Conservation (phyloP, 2,888 invertebrate species). For the Drosophila robusta region DNA sequence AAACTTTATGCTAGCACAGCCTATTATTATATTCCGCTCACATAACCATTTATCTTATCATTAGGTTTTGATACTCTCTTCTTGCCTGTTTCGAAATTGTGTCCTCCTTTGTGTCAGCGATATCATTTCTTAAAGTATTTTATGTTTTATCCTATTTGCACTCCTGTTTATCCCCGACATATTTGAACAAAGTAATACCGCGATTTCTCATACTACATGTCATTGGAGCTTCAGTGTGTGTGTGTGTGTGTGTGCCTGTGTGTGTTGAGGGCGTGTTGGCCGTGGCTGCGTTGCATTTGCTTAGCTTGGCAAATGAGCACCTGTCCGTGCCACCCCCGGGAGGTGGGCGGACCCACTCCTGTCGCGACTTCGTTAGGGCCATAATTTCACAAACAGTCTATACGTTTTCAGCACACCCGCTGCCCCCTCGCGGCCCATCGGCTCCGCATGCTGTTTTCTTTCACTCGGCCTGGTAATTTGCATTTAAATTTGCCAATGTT, state of each 20-base stretch:
- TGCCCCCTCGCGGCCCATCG: background rate
- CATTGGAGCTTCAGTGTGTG: background rate
- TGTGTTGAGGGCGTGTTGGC: slow-evolving; percentile 1
- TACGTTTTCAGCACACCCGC: slow-evolving; percentile 30
- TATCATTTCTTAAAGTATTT: slow-evolving; percentile 27
- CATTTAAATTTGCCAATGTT: slow-evolving; percentile 79
- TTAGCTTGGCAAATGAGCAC: slow-evolving; percentile 25
- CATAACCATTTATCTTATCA: slow-evolving; percentile 10
- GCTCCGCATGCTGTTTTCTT: slow-evolving; percentile 44
- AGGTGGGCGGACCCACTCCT: no score
- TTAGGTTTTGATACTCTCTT: slow-evolving; percentile 4
- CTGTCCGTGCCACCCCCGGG: slow-evolving; percentile 7
- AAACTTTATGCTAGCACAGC: background rate
- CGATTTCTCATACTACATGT: slow-evolving; percentile 19
- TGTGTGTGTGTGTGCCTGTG: slow-evolving; percentile 3
- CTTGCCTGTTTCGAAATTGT: slow-evolving; percentile 1
- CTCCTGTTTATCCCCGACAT: slow-evolving; percentile 5
- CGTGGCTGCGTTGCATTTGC: slow-evolving; percentile 44
- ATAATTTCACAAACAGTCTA: slow-evolving; percentile 60
- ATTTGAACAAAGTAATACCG: slow-evolving; percentile 17
- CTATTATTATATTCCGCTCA: background rate
- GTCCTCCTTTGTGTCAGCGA: slow-evolving; percentile 2
- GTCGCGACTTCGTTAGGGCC: slow-evolving; percentile 15
- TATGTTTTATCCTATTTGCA: background rate
- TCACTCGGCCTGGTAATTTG: slow-evolving; percentile 67